Conservation (phyloP, 2,888 invertebrate species). For the Agrochola macilenta region DNA sequence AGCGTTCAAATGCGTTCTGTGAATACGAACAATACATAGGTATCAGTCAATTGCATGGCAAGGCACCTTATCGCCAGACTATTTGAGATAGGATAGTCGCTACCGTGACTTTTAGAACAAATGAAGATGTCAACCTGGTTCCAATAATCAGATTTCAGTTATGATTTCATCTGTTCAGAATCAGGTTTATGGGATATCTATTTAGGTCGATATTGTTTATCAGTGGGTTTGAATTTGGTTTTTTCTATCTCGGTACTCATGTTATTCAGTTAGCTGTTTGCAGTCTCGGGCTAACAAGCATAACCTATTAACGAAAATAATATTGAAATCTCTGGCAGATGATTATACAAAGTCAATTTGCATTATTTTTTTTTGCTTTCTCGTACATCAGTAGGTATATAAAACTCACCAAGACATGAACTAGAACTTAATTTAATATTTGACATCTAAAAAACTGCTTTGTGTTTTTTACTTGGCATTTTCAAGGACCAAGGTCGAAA, state of each 20-base stretch:
- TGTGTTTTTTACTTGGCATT: conserved; percentile 13
- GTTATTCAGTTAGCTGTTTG: conserved; percentile 4
- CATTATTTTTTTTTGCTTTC: not conserved
- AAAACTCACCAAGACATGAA: not conserved
- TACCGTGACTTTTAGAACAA: conserved; percentile 25
- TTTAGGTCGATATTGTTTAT: conserved; percentile 20
- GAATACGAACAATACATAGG: not conserved
- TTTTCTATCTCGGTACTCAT: conserved; percentile 17
- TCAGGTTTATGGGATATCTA: conserved; percentile 26
- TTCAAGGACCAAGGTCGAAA: too few species aligned
- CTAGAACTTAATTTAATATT: conserved; percentile 34
- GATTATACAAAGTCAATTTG: not conserved
- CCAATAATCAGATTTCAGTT: conserved; percentile 11
- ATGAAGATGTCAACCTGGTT: conserved; percentile 28
- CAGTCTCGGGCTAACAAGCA: not conserved
- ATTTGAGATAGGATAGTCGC: conserved; percentile 23
- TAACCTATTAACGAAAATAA: not conserved
- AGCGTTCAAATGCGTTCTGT: conserved; percentile 18
- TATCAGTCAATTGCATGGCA: not conserved
- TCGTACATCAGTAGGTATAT: not conserved
- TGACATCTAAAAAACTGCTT: not conserved
- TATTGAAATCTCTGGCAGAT: not conserved
- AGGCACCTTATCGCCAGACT: conserved; percentile 35
- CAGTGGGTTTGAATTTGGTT: conserved; percentile 7
- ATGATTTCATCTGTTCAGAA: conserved; percentile 2